Evolutionary conservation across 2,888 invertebrate genomes (phyloP).

Genomic region (Cheilosia vernalis): DNA sequence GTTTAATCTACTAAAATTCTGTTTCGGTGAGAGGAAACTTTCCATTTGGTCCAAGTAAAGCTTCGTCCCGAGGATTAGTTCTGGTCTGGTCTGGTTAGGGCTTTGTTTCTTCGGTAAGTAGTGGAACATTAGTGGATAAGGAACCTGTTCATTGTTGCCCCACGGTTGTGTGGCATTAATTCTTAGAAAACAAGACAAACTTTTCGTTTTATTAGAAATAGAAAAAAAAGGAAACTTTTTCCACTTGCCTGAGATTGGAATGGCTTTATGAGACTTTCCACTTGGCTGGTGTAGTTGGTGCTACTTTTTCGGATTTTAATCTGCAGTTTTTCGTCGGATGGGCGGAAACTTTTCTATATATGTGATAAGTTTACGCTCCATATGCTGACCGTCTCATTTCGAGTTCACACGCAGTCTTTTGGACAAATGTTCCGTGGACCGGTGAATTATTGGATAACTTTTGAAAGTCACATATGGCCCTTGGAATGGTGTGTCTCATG

Average conservation of each 20-base stretch:
- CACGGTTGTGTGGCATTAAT: constrained; percentile 59
- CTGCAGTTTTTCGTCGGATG: constrained; percentile 34
- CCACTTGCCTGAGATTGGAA: constrained; percentile 41
- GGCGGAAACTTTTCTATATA: constrained; percentile 48
- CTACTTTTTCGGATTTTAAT: constrained; percentile 57
- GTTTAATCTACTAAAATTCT: constrained; percentile 51
- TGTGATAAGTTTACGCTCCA: constrained; percentile 52
- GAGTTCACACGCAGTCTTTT: constrained; percentile 35
- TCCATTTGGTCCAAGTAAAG: constrained; percentile 61
- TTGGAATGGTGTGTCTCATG: constrained; percentile 46
- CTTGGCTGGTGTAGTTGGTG: constrained; percentile 47
- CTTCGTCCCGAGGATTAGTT: constrained; percentile 62
- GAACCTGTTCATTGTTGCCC: constrained; percentile 67
- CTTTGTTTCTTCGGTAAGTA: constrained; percentile 66
- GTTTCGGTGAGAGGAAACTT: constrained; percentile 53
- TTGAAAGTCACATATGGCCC: constrained; percentile 66
- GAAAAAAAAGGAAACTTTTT: constrained; percentile 10
- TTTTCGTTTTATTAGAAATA: constrained; percentile 65
- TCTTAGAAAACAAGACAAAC: constrained; percentile 64
- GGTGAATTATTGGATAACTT: constrained; percentile 73
- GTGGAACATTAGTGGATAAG: constrained; percentile 73
- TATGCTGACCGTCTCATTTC: constrained; percentile 65
- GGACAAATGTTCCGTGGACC: background rate
- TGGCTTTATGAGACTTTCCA: constrained; percentile 68
- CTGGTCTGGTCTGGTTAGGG: constrained; percentile 54